Evolutionary conservation across 2,888 invertebrate genomes (phyloP).

Genomic region (Plutella xylostella): DNA sequence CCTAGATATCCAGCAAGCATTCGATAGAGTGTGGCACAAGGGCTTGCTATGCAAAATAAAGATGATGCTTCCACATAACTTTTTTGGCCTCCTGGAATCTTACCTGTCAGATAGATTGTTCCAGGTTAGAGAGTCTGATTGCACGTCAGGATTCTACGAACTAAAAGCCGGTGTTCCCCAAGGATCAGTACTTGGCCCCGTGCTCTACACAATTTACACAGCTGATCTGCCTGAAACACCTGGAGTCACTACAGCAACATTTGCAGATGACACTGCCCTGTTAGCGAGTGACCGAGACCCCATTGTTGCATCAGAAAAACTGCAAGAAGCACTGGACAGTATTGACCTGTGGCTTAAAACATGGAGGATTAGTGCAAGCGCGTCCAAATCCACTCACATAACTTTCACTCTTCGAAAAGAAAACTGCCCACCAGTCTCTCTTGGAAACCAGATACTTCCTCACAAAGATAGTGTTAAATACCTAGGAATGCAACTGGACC

Average conservation of each 20-base stretch:
- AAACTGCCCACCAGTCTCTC: too few species aligned
- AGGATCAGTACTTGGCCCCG: neutral
- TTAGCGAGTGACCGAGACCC: slow-evolving; percentile 7
- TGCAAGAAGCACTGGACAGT: slow-evolving; percentile 9
- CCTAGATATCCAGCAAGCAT: slow-evolving; percentile 20
- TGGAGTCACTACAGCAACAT: slow-evolving; percentile 12
- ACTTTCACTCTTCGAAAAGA: too few species aligned
- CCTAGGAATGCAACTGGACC: too few species aligned
- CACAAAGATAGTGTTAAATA: too few species aligned
- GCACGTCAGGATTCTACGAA: neutral
- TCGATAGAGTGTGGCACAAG: slow-evolving; percentile 21
- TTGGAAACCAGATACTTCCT: too few species aligned
- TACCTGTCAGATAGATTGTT: slow-evolving; percentile 7
- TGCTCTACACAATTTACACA: slow-evolving; percentile 10
- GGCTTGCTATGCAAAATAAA: slow-evolving; percentile 19
- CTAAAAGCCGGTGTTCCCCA: slow-evolving; percentile 8
- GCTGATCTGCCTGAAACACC: too few species aligned
- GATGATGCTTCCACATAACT: slow-evolving; percentile 8
- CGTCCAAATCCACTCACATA: slow-evolving; percentile 11
- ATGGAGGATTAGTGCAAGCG: slow-evolving; percentile 14
- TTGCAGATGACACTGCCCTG: slow-evolving; percentile 15
- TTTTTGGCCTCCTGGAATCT: slow-evolving; percentile 1
- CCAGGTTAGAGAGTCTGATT: slow-evolving; percentile 1
- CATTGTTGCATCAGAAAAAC: slow-evolving; percentile 1
- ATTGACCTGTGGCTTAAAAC: slow-evolving; percentile 12